Percentiles rank a stretch among this genome's conserved stretches.
These are phyloP conservation scores for Nemopilema nomurai DNA, from an alignment of 30 jellyfish, hydroid and myxozoan species.

Conservation along the genomic window DNA sequence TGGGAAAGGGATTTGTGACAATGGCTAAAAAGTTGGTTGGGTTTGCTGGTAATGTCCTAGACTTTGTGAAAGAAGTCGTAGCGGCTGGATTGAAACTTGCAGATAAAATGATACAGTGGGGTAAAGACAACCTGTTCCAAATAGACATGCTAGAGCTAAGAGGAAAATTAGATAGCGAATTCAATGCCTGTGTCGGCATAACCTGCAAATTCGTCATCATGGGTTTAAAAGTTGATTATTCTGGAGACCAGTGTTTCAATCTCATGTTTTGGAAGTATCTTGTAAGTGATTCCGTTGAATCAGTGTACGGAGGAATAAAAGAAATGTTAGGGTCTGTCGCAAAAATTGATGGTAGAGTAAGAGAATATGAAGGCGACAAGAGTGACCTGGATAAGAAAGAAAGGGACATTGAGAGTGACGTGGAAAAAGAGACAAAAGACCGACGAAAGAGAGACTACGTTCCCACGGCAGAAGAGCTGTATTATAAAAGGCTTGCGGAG, in stretches of 20 bases:
- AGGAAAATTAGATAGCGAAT: constrained; percentile 51
- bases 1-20: constrained; percentile 54
- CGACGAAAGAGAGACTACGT: constrained; percentile 53
- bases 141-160: constrained; percentile 25
- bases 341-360: constrained; percentile 48
- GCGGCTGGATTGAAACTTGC: constrained; percentile 46
- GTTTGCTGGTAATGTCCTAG: constrained; percentile 47
- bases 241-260: constrained; percentile 59
- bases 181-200: constrained; percentile 72
- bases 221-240: constrained; percentile 33
- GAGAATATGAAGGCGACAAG: constrained; percentile 41
- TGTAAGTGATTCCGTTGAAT: constrained; percentile 45
- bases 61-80: constrained; percentile 43
- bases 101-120: constrained; percentile 8
- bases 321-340: constrained; percentile 37
- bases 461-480: constrained; percentile 47
- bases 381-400: constrained; percentile 27
- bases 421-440: constrained; percentile 22
- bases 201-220: constrained; percentile 40
- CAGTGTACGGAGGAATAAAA: constrained; percentile 58
- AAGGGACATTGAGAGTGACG: constrained; percentile 18
- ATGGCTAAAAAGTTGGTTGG: constrained; percentile 60
- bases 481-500: constrained; percentile 31
- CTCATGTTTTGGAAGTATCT: constrained; percentile 47
- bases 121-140: constrained; percentile 42